phyloP scores from a whole-genome alignment of 2,888 invertebrate species.

The Tetramorium bicarinatum region DNA sequence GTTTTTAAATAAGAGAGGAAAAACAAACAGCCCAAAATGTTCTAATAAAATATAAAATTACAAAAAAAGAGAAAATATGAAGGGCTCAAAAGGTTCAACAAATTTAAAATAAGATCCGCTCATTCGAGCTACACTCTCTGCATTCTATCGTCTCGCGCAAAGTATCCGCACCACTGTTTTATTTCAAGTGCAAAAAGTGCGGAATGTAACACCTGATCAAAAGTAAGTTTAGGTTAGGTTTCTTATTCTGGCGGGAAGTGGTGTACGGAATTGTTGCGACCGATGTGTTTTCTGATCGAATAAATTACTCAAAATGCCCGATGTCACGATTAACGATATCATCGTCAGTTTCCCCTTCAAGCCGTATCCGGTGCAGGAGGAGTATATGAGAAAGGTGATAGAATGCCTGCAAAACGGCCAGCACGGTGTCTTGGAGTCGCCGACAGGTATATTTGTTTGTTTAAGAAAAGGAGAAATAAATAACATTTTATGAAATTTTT shows the following conservation, averaged over 20 bases:
- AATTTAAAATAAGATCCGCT: no score
- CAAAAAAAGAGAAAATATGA: no score
- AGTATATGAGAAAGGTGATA: slow-evolving; percentile 96
- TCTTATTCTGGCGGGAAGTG: slow-evolving; percentile 21
- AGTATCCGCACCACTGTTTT: not conserved
- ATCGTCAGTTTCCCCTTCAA: slow-evolving; percentile 96
- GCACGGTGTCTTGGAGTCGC: slow-evolving; percentile 96
- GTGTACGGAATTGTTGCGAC: not conserved
- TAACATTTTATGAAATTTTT: slow-evolving; percentile 14
- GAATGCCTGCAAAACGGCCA: slow-evolving; percentile 93
- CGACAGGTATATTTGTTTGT: slow-evolving; percentile 90
- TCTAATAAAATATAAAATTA: no score
- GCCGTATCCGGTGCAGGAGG: slow-evolving; percentile 96
- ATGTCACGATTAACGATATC: slow-evolving; percentile 90
- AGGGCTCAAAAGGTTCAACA: no score
- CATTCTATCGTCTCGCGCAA: no score
- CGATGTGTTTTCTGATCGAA: not conserved
- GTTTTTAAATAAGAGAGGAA: no score
- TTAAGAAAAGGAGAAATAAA: not conserved
- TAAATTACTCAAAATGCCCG: slow-evolving; percentile 87
- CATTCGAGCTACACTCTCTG: no score
- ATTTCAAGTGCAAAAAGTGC: not conserved
- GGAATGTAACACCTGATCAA: not conserved
- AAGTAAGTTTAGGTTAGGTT: not conserved
- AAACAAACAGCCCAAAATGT: no score